phyloP scores from a whole-genome alignment of 2,797 vertebrate species.

The Hydrophis major region DNA sequence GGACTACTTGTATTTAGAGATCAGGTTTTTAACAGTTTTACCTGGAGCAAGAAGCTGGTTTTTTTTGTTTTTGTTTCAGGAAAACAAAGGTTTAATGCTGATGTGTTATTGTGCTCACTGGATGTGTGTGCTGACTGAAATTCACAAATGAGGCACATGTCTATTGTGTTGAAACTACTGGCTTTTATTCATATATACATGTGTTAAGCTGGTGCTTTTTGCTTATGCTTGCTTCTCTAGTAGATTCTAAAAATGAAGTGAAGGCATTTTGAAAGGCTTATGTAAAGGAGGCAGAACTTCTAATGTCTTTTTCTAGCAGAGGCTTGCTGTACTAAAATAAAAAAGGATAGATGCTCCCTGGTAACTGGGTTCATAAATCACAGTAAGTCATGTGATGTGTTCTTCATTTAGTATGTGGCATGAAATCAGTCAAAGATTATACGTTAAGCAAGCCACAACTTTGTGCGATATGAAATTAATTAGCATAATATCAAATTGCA shows the following conservation, averaged over 20 bases:
- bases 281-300: background rate
- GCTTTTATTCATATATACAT: background rate
- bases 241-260: background rate
- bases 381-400: background rate
- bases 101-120: background rate
- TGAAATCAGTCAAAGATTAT: background rate
- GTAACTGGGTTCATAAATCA: background rate
- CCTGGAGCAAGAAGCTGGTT: background rate
- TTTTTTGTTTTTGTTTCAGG: background rate
- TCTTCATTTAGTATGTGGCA: background rate
- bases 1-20: background rate
- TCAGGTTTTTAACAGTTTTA: background rate
- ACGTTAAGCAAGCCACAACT: background rate
- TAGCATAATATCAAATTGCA: background rate
- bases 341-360: background rate
- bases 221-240: background rate
- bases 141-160: background rate
- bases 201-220: background rate
- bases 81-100: background rate
- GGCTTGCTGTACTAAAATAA: background rate
- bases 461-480: background rate
- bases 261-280: background rate
- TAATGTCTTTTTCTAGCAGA: background rate
- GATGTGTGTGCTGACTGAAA: background rate
- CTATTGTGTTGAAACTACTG: background rate